A percentile compares a stretch with the other conserved stretches of the same genome.
phyloP scores from a whole-genome alignment of 1,140 invertebrate genomes.

The Tachypleus tridentatus region DNA sequence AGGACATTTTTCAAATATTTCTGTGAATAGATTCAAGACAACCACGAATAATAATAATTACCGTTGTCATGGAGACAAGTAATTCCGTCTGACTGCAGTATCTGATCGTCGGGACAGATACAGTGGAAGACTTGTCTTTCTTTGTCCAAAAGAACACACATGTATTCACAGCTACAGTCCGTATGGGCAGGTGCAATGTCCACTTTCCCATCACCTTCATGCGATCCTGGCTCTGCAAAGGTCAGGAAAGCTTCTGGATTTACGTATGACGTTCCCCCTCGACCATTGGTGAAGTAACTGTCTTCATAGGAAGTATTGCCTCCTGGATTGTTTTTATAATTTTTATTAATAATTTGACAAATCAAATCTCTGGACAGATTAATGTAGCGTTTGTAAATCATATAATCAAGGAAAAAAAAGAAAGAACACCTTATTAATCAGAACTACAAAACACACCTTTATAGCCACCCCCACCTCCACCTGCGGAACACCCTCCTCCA shows the following conservation, averaged over 20 bases:
- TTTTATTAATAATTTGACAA: too few relatives aligned
- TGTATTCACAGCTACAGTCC: not conserved
- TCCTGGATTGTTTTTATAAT: not conserved
- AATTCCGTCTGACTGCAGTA: not conserved
- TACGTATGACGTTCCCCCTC: not conserved
- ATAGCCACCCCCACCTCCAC: slow-evolving; percentile 43
- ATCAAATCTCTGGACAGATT: too few relatives aligned
- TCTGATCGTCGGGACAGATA: not conserved
- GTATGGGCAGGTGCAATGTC: not conserved
- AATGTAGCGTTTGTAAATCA: too few relatives aligned
- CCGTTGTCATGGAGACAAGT: not conserved
- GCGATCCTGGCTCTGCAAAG: not conserved
- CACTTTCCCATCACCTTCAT: slow-evolving; percentile 2
- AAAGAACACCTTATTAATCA: too few relatives aligned
- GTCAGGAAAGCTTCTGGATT: not conserved
- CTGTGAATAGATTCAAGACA: too few relatives aligned
- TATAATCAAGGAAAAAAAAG: too few relatives aligned
- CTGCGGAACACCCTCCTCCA: slow-evolving; percentile 51
- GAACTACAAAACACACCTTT: not conserved
- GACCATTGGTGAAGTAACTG: not conserved
- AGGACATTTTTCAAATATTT: too few relatives aligned
- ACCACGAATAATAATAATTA: too few relatives aligned
- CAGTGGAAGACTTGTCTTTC: not conserved
- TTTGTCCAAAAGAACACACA: not conserved
- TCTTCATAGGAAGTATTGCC: not conserved